Conservation (phyloP, 2,797 vertebrate species). For the Acanthornis magna region DNA sequence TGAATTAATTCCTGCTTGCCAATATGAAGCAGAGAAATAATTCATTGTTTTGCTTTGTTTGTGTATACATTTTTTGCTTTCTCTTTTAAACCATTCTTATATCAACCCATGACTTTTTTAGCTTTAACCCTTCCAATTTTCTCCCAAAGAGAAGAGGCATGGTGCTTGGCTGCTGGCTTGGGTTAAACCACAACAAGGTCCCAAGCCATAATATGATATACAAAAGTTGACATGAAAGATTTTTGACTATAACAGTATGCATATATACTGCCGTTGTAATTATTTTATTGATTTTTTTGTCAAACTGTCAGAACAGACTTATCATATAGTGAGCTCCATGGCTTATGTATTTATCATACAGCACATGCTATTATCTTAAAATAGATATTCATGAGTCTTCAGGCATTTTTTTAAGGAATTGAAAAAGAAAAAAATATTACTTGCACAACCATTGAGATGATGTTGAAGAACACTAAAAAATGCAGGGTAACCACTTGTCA, state of each 20-base stretch:
- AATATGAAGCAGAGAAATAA: neutral
- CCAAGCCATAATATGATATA: neutral
- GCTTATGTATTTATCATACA: neutral
- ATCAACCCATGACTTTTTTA: neutral
- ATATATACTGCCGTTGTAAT: neutral
- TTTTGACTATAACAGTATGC: neutral
- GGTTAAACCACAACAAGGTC: neutral
- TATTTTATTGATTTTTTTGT: neutral
- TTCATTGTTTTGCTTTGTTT: neutral
- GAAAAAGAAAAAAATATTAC: neutral
- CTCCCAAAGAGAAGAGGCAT: rapidly evolving
- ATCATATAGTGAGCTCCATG: too few relatives aligned
- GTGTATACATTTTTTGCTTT: neutral
- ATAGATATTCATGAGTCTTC: neutral
- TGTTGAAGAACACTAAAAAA: neutral
- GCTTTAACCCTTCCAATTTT: neutral
- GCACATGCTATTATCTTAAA: neutral
- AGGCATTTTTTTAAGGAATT: neutral
- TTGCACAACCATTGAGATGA: neutral
- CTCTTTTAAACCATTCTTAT: neutral
- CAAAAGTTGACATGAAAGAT: neutral
- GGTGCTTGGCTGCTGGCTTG: neutral
- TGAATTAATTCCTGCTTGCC: neutral
- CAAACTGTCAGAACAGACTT: neutral
- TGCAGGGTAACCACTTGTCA: neutral